Conservation (phyloP, 2,888 invertebrate genomes). For the Agelastica alni region DNA sequence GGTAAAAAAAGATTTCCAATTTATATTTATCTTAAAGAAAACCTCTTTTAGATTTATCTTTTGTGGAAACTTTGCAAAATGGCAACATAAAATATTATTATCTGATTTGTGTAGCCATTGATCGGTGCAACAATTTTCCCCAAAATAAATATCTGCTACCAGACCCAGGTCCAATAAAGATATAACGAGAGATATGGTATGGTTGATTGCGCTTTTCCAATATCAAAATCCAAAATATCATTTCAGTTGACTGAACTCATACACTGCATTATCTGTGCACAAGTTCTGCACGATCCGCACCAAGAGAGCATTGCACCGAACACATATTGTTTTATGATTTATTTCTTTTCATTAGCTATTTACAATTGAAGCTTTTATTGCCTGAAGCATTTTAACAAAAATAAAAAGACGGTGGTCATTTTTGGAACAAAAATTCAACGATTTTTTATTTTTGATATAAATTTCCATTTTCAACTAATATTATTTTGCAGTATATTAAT, state of each 20-base stretch:
- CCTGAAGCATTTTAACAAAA: no score
- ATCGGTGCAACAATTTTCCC: constrained; percentile 5
- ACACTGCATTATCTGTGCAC: constrained; percentile 42
- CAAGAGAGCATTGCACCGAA: constrained; percentile 18
- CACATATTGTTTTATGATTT: constrained; percentile 48
- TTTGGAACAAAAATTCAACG: no score
- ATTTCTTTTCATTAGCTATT: constrained; percentile 49
- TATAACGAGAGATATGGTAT: constrained; percentile 34
- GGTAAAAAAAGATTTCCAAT: no score
- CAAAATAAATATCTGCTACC: constrained; percentile 22
- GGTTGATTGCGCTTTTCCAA: constrained; percentile 40
- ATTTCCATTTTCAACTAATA: no score
- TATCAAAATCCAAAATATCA: constrained; percentile 45
- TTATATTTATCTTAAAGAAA: no score
- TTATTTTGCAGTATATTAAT: no score
- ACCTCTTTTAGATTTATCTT: no score
- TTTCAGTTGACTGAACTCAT: constrained; percentile 41
- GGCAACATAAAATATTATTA: neutral
- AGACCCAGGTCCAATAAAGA: constrained; percentile 28
- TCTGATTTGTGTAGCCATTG: neutral
- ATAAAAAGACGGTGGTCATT: constrained; percentile 34
- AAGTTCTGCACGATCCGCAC: constrained; percentile 6
- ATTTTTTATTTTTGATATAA: no score
- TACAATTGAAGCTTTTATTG: constrained; percentile 47
- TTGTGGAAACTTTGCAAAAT: no score